Base-by-base conservation (phyloP, 37 sponge, comb jelly and placozoan genomes). In the Beroe forskalii region DNA sequence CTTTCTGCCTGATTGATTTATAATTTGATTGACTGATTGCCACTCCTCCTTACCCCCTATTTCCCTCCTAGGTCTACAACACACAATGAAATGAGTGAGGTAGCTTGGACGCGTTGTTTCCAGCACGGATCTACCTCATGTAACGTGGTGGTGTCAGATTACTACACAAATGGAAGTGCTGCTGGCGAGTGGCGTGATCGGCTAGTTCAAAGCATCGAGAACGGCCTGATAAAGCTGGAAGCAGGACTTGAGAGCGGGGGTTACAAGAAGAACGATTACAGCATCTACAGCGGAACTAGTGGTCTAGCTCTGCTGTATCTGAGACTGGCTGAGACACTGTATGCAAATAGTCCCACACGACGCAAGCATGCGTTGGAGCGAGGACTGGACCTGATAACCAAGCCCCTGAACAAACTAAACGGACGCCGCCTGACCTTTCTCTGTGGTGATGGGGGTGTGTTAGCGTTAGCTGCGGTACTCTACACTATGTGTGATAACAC, bases 381-480 rank as follows among this genome's bases (percentile, higher is more conserved):
- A 12, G 92, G 92, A 0, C 91, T 80, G 39, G 32, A 64, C 31
- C 67, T 90, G 31, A 62, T 90, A 1, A 62, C 66, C 17, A 22
- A 66, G 27, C 64, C 91, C 0, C 90, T 95, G 20, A 36, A n/a
- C 35, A 62, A 75, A 0, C 90, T 93, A 2, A 83, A 93, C 19
- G 35, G 24, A 0, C 67, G 92, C 8, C 76, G 89, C 1, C 40
- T 91, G 41, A 96, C 95, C 40, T 97, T 97, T 40, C 91, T 97
- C 25, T 95, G 94, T 90, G 98, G 98, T 41, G 93, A 92, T n/a
- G 94, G 93, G 0, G 98, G 98, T 0, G 95, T 95, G 23, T 62
- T 96, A 8, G 94, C 95, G 19, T 22, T 96, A 6, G 95, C 76
- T 39, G 95, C 94, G 24, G 93, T 93, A 9, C 76, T 95, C 8